Percentiles rank a stretch among this genome's conserved stretches.
Conservation (phyloP, 2,113 vertebrate genomes). For the Pitta sordida region DNA sequence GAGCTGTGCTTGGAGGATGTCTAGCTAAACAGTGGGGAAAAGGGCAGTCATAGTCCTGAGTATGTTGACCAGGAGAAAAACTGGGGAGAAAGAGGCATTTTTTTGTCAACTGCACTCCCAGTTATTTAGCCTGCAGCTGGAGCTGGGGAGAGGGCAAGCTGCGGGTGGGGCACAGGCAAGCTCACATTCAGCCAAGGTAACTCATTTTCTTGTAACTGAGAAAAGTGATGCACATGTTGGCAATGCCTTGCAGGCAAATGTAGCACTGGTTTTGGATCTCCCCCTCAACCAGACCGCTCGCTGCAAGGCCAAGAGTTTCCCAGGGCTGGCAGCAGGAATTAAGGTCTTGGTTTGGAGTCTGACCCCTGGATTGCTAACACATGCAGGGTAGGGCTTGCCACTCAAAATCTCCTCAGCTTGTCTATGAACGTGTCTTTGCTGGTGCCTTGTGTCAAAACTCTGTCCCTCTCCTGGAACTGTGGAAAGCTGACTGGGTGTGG, state of each 20-base stretch:
- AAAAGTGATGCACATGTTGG: not conserved
- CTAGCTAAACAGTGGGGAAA: not conserved
- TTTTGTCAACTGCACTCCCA: not conserved
- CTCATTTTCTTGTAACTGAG: not conserved
- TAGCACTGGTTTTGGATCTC: not conserved
- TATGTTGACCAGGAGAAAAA: not conserved
- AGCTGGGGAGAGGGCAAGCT: not conserved
- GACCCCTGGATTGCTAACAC: not conserved
- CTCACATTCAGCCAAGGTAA: not conserved
- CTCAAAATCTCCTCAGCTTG: not conserved
- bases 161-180: not conserved
- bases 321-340: not conserved
- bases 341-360: not conserved
- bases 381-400: not conserved
- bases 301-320: not conserved
- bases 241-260: not conserved
- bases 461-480: not conserved
- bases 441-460: not conserved
- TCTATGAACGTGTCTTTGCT: too few species aligned
- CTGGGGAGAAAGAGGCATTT: not conserved
- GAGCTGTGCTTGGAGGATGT: not conserved
- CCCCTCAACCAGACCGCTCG: accelerated
- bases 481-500: not conserved
- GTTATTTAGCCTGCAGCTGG: not conserved
- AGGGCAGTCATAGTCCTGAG: not conserved